Percentiles rank a stretch among this genome's conserved stretches.
These are phyloP conservation scores for Carcinoscorpius rotundicauda DNA, from an alignment of 1,140 invertebrate genomes.

Conservation along the genomic window DNA sequence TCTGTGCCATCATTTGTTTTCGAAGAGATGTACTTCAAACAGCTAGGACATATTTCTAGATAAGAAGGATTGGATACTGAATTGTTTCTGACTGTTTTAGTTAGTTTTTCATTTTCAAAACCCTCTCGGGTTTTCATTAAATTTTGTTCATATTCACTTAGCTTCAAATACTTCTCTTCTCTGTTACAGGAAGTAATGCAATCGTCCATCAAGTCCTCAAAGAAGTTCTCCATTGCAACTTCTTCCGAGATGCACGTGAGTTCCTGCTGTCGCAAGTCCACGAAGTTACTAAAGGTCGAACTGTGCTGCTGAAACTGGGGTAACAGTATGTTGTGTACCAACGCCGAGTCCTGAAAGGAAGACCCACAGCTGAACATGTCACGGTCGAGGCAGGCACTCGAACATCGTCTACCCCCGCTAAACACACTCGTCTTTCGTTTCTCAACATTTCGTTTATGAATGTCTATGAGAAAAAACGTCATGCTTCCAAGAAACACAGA, in stretches of 20 bases:
- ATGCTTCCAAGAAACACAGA: conserved; percentile 60
- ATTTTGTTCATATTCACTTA: conserved; percentile 75
- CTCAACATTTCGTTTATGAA: conserved; percentile 43
- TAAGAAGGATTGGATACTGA: too few relatives aligned
- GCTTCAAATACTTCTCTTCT: conserved; percentile 70
- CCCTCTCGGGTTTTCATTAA: conserved; percentile 29
- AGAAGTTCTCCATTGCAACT: conserved; percentile 22
- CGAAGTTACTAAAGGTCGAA: background rate
- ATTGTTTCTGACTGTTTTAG: too few relatives aligned
- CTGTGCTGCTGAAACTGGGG: too few relatives aligned
- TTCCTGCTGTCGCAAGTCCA: conserved; percentile 34
- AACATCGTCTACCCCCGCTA: too few relatives aligned
- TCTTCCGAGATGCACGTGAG: conserved; percentile 69
- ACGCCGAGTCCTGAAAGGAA: too few relatives aligned
- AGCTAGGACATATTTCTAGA: too few relatives aligned
- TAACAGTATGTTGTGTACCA: background rate
- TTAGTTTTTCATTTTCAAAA: background rate
- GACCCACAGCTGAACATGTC: too few relatives aligned
- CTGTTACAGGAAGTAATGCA: conserved; percentile 74
- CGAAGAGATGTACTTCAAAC: too few relatives aligned
- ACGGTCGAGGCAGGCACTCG: too few relatives aligned
- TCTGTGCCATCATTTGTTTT: too few relatives aligned
- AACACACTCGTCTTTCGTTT: background rate
- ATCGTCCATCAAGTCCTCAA: conserved; percentile 36
- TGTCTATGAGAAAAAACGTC: conserved; percentile 62